Percentiles rank a stretch among this genome's conserved stretches.
Evolutionary conservation across 1,140 invertebrate genomes (phyloP).

Genomic region (Drosophila quadrilineata): DNA sequence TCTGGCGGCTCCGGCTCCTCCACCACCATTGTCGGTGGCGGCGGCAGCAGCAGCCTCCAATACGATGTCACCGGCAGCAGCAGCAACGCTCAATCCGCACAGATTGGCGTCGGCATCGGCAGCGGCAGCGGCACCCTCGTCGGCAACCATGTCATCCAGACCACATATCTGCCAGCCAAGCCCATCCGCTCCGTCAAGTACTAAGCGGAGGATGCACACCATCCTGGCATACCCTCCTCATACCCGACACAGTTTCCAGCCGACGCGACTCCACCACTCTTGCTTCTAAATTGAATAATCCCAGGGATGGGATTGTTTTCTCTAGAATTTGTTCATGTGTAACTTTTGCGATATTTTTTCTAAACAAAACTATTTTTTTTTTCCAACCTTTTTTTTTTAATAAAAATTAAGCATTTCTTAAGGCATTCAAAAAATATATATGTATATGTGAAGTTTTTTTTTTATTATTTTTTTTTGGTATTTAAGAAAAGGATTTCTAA

Average conservation of each 20-base stretch:
- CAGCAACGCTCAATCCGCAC: conserved; percentile 5
- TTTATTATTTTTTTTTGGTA: too few relatives aligned
- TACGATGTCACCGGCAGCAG: conserved; percentile 25
- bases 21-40: too few relatives aligned
- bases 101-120: conserved; percentile 1
- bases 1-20: background rate
- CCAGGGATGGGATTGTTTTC: conserved; percentile 13
- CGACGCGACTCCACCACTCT: too few relatives aligned
- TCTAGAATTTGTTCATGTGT: conserved; percentile 32
- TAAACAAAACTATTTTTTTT: conserved; percentile 27
- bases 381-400: conserved; percentile 55
- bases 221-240: background rate
- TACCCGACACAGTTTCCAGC: background rate
- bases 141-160: conserved; percentile 69
- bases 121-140: conserved; percentile 1
- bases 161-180: conserved; percentile 69
- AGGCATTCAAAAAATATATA: conserved; percentile 67
- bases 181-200: conserved; percentile 61
- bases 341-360: conserved; percentile 28
- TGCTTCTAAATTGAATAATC: conserved; percentile 30
- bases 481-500: background rate
- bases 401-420: conserved; percentile 63
- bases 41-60: conserved; percentile 1
- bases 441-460: too few relatives aligned
- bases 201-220: background rate